Conservation (phyloP, 2,113 vertebrate genomes). For the Phaethornis superciliosus region DNA sequence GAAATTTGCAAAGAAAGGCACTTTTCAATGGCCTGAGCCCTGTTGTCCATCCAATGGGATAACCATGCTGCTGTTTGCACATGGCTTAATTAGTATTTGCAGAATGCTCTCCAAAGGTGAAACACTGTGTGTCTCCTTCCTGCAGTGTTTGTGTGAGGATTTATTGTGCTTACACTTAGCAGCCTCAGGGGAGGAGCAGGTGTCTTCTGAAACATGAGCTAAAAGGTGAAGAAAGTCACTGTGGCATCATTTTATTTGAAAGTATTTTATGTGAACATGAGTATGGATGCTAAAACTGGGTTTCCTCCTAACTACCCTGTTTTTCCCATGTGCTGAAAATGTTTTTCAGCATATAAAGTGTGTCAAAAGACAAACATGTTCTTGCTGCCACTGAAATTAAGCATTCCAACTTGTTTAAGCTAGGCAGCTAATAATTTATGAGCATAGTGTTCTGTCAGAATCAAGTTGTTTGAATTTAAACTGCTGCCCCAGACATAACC, state of each 20-base stretch:
- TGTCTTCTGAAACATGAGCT: not conserved
- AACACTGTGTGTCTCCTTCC: not conserved
- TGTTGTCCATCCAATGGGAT: not conserved
- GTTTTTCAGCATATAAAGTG: not conserved
- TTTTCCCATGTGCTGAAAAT: not conserved
- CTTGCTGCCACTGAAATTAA: not conserved
- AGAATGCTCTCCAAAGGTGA: not conserved
- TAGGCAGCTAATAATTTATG: not conserved
- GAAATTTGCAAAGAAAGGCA: not conserved
- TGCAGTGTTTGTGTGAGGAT: not conserved
- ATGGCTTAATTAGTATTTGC: not conserved
- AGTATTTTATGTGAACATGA: not conserved
- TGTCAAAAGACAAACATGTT: not conserved
- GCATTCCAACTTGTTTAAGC: not conserved
- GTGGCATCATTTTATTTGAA: not conserved
- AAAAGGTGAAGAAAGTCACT: not conserved
- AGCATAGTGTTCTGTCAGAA: not conserved
- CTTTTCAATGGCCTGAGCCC: not conserved
- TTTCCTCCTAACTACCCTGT: not conserved
- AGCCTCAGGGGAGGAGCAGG: fast-evolving
- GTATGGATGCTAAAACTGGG: not conserved
- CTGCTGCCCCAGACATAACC: not conserved
- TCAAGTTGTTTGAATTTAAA: not conserved
- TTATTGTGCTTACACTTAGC: not conserved
- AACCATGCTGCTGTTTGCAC: not conserved